These are phyloP conservation scores for Drosophila lacteicornis DNA, from an alignment of 1,140 invertebrate genomes.

Conservation along the genomic window DNA sequence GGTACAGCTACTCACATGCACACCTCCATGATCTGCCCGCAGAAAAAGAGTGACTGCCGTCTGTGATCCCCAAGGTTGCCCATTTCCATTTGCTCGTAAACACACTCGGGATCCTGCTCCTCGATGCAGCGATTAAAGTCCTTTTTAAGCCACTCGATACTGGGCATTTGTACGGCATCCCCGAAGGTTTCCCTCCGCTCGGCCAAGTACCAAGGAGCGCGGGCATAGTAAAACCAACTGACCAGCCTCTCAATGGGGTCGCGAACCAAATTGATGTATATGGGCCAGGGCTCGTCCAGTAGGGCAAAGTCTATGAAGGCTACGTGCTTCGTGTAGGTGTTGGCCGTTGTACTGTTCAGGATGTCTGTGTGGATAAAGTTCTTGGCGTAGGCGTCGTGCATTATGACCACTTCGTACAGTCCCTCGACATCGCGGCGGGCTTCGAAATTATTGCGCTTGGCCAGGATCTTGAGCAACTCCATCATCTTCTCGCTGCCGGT, in stretches of 20 bases:
- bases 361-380: slow-evolving; percentile 86
- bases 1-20: slow-evolving; percentile 90
- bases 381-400: slow-evolving; percentile 90
- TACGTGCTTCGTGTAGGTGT: slow-evolving; percentile 91
- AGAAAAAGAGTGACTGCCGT: slow-evolving; percentile 93
- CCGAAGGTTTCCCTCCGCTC: slow-evolving; percentile 93
- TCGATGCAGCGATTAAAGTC: slow-evolving; percentile 95
- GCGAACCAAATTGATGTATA: slow-evolving; percentile 94
- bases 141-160: slow-evolving; percentile 94
- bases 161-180: slow-evolving; percentile 91
- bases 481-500: slow-evolving; percentile 94
- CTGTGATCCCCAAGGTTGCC: slow-evolving; percentile 93
- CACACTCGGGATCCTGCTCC: slow-evolving; percentile 92
- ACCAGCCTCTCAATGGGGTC: slow-evolving; percentile 95
- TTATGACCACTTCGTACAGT: slow-evolving; percentile 88
- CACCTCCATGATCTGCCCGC: slow-evolving; percentile 90
- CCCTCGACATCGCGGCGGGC: slow-evolving; percentile 93
- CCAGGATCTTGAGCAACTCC: slow-evolving; percentile 91
- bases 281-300: slow-evolving; percentile 91
- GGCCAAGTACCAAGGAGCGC: slow-evolving; percentile 94
- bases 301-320: slow-evolving; percentile 92
- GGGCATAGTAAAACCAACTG: slow-evolving; percentile 94
- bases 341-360: slow-evolving; percentile 85
- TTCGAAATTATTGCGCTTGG: slow-evolving; percentile 90
- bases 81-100: slow-evolving; percentile 91